Evolutionary conservation across 1,140 invertebrate genomes (phyloP).

Genomic region (Neelides sp.): DNA sequence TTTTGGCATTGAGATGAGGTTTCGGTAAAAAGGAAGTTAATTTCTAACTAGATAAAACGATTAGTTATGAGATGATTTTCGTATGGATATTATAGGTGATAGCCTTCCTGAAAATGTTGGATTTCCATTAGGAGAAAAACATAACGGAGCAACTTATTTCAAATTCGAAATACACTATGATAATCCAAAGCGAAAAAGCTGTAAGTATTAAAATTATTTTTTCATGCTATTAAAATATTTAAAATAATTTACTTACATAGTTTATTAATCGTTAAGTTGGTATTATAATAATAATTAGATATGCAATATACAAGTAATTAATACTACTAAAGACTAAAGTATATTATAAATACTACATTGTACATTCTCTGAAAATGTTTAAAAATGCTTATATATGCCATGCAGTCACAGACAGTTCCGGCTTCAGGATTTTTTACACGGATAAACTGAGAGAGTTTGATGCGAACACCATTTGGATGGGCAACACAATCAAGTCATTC

Average conservation of each 20-base stretch:
- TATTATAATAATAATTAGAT: neutral
- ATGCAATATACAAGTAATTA: neutral
- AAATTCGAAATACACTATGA: conserved; percentile 84
- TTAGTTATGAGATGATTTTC: too few species aligned
- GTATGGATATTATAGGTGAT: conserved; percentile 50
- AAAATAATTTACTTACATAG: too few species aligned
- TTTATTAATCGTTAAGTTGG: too few species aligned
- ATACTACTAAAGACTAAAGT: too few species aligned
- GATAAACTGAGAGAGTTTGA: conserved; percentile 55
- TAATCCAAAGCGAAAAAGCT: conserved; percentile 51
- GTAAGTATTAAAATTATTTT: too few species aligned
- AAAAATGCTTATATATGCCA: conserved; percentile 7
- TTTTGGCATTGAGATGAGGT: too few species aligned
- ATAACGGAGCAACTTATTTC: conserved; percentile 57
- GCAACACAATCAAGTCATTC: conserved; percentile 60
- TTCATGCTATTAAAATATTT: too few species aligned
- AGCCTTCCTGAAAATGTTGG: conserved; percentile 67
- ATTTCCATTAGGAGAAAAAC: conserved; percentile 57
- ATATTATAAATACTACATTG: neutral
- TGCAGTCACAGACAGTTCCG: conserved; percentile 59
- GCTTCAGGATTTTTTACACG: conserved; percentile 65
- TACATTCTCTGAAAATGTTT: neutral
- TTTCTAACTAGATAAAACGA: too few species aligned
- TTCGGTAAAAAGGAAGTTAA: too few species aligned
- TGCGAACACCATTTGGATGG: conserved; percentile 63